These are phyloP conservation scores for Unio pictorum DNA, from an alignment of 2,888 invertebrate genomes.

Conservation along the genomic window DNA sequence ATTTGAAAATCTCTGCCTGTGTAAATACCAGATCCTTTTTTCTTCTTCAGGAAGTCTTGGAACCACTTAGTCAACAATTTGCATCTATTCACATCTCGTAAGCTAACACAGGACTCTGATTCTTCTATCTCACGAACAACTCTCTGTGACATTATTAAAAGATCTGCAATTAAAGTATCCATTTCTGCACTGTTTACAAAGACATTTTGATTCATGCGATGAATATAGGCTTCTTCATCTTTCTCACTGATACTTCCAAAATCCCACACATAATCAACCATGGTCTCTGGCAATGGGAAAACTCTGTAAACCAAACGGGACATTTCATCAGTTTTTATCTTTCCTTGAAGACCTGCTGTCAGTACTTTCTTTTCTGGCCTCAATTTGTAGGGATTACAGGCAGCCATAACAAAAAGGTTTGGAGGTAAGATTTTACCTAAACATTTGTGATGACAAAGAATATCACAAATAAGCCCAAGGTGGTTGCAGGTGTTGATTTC, in stretches of 20 bases:
- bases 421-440: conserved; percentile 32
- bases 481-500: conserved; percentile 54
- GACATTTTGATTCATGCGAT: conserved; percentile 15
- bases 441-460: conserved; percentile 40
- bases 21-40: neutral
- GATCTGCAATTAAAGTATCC: conserved; percentile 11
- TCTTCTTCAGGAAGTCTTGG: conserved; percentile 4
- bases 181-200: conserved; percentile 3
- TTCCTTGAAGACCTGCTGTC: conserved; percentile 44
- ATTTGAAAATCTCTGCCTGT: too few relatives aligned
- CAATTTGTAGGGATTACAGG: conserved; percentile 53
- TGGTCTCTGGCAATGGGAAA: conserved; percentile 46
- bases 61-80: conserved; percentile 23
- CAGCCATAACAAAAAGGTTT: conserved; percentile 45
- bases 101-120: conserved; percentile 20
- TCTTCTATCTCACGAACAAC: conserved; percentile 17
- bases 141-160: conserved; percentile 23
- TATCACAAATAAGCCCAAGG: conserved; percentile 40
- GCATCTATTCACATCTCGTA: conserved; percentile 33
- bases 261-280: conserved; percentile 55
- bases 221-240: conserved; percentile 44
- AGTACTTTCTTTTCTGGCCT: conserved; percentile 28
- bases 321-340: conserved; percentile 42
- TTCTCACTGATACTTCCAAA: conserved; percentile 43
- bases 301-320: conserved; percentile 51